Conservation (phyloP, 2,113 vertebrate genomes). For the Pleuronectes platessa region DNA sequence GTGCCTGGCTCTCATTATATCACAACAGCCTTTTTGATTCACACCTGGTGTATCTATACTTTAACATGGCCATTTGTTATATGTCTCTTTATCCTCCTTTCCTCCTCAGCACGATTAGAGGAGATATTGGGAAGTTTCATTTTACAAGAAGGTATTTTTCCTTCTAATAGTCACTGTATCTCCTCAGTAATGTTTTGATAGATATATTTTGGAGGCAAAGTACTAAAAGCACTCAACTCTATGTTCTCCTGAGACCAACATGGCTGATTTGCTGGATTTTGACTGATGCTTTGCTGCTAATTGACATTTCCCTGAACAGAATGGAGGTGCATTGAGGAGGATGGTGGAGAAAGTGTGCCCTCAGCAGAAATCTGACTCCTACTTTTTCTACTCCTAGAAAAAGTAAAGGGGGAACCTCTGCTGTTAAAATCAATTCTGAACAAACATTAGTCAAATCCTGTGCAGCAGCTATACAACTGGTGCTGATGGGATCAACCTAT, state of each 20-base stretch:
- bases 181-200: not conserved
- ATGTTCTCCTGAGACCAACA: not conserved
- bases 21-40: conserved; percentile 5
- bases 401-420: not conserved
- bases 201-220: not conserved
- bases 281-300: conserved; percentile 57
- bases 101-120: not conserved
- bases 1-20: no score
- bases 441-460: no score
- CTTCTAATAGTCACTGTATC: not conserved
- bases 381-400: no score
- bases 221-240: conserved; percentile 11
- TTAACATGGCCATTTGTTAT: conserved; percentile 24
- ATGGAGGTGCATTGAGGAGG: not conserved
- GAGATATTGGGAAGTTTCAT: no score
- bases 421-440: not conserved
- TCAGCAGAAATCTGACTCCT: conserved; percentile 74
- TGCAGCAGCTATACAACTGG: no score
- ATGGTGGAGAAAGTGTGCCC: conserved; percentile 42
- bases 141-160: no score
- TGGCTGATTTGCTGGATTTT: not conserved
- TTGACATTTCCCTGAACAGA: conserved; percentile 63
- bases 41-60: not conserved
- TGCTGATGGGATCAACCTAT: no score
- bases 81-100: not conserved